Conservation (phyloP, 2,113 vertebrate genomes). For the Coracopsis vasa region DNA sequence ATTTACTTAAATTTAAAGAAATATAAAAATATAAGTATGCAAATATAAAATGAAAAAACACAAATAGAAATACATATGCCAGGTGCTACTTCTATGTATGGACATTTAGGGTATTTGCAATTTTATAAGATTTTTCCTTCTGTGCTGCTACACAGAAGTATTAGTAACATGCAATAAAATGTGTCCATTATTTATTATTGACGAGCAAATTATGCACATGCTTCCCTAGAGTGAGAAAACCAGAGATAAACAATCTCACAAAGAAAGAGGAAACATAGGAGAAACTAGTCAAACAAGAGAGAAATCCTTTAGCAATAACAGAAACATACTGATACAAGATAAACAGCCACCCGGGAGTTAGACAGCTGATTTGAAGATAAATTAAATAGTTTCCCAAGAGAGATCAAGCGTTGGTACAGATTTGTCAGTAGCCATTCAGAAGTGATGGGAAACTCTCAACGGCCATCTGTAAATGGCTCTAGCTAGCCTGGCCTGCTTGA, state of each 20-base stretch:
- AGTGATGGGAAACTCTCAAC: slow-evolving; percentile 13
- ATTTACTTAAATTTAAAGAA: not conserved
- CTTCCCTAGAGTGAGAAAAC: not conserved
- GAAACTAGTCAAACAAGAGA: not conserved
- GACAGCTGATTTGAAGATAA: slow-evolving; percentile 30
- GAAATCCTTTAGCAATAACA: not conserved
- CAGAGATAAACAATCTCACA: not conserved
- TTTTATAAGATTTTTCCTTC: not conserved
- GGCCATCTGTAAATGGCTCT: slow-evolving; percentile 17
- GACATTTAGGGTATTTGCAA: not conserved
- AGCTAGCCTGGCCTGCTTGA: not conserved
- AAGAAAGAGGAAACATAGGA: not conserved
- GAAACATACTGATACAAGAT: slow-evolving; percentile 18
- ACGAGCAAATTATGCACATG: slow-evolving; percentile 14
- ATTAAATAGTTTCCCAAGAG: slow-evolving; percentile 20
- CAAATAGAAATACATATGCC: not conserved
- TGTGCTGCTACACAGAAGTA: not conserved
- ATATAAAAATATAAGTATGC: not conserved
- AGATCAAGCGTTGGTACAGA: not conserved
- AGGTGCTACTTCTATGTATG: not conserved
- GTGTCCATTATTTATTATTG: slow-evolving; percentile 18
- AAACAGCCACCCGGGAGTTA: not conserved
- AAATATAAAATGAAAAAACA: not conserved
- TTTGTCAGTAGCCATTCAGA: slow-evolving; percentile 38
- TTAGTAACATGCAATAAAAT: not conserved